These are phyloP conservation scores for Hippolais icterina DNA, from an alignment of 2,113 vertebrate genomes.

Conservation along the genomic window DNA sequence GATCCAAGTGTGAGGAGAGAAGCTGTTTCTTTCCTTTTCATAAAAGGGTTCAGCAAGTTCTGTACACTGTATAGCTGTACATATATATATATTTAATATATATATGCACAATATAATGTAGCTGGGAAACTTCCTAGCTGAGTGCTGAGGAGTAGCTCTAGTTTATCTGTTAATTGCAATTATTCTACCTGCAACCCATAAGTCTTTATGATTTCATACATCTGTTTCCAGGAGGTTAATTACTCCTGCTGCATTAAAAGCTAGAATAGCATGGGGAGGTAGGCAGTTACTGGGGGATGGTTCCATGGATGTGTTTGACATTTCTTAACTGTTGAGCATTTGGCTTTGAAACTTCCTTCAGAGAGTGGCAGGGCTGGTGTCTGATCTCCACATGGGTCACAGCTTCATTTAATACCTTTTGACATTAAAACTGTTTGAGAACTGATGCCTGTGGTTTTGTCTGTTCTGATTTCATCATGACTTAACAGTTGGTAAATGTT, in stretches of 20 bases:
- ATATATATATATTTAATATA: background rate
- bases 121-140: background rate
- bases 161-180: background rate
- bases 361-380: background rate
- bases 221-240: background rate
- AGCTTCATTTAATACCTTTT: conserved; percentile 36
- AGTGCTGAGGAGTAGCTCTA: background rate
- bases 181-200: background rate
- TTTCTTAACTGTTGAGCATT: background rate
- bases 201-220: background rate
- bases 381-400: background rate
- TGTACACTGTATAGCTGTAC: background rate
- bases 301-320: background rate
- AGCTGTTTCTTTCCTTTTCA: background rate
- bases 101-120: background rate
- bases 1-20: background rate
- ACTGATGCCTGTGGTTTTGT: conserved; percentile 5
- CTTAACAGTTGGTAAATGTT: background rate
- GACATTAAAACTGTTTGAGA: background rate
- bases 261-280: background rate
- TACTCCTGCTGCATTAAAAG: background rate
- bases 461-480: conserved; percentile 15
- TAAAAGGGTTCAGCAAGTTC: background rate
- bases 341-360: background rate
- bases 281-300: background rate